Percentiles rank a stretch among this genome's conserved stretches.
phyloP scores from a whole-genome alignment of 2,888 invertebrate species.

The Agapostemon virescens region DNA sequence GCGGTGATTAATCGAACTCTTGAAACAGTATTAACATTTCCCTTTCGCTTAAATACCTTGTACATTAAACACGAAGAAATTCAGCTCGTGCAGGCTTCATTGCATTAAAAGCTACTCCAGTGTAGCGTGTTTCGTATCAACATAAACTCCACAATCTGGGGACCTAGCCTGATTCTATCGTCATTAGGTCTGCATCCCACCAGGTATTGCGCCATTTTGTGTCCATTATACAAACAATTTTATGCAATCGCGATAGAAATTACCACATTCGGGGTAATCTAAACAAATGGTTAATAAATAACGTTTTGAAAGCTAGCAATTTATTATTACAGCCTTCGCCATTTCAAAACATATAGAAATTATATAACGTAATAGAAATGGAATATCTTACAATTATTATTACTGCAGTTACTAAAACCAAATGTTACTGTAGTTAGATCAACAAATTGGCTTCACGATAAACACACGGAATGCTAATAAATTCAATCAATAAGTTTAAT shows the following conservation, averaged over 20 bases:
- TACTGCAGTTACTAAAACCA: not conserved
- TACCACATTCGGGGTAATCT: not conserved
- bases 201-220: not conserved
- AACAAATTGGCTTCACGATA: no score
- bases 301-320: not conserved
- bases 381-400: not conserved
- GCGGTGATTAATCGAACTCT: no score
- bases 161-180: not conserved
- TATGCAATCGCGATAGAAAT: constrained; percentile 4
- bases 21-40: not conserved
- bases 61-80: not conserved
- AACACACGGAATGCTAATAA: no score
- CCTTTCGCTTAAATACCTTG: not conserved
- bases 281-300: not conserved
- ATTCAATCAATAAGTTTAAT: no score
- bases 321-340: not conserved
- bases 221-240: not conserved
- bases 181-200: not conserved
- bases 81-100: not conserved
- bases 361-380: not conserved
- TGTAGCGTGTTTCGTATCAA: not conserved
- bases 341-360: not conserved
- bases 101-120: not conserved
- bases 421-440: no score
- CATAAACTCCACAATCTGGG: not conserved